Conservation (phyloP, 2,797 vertebrate genomes). For the Rhincodon typus region DNA sequence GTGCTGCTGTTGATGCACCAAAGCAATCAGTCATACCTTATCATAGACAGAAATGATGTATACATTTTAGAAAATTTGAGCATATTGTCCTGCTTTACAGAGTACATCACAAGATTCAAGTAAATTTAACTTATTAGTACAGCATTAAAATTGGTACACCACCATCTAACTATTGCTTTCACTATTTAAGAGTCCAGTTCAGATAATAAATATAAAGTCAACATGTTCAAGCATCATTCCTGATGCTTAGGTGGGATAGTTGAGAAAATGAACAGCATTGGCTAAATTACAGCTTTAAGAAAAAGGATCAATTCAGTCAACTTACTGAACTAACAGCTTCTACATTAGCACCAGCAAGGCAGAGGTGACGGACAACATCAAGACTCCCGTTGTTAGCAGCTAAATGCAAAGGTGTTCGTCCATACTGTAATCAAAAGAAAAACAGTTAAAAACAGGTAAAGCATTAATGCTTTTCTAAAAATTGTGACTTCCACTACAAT, state of each 20-base stretch:
- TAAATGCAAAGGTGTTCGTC: conserved; percentile 83
- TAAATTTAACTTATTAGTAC: background rate
- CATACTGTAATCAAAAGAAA: conserved; percentile 59
- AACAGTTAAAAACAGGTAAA: background rate
- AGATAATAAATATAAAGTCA: background rate
- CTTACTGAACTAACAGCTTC: conserved; percentile 81
- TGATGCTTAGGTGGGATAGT: background rate
- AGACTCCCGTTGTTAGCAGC: conserved; percentile 85
- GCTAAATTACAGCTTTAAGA: background rate
- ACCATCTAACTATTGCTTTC: background rate
- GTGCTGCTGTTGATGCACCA: background rate
- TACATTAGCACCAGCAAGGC: conserved; percentile 77
- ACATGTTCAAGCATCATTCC: background rate
- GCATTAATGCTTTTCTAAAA: background rate
- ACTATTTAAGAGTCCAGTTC: background rate
- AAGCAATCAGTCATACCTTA: background rate
- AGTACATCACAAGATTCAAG: background rate
- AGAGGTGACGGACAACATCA: conserved; percentile 86
- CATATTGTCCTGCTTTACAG: background rate
- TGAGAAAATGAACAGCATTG: background rate
- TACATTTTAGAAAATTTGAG: background rate
- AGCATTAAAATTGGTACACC: background rate
- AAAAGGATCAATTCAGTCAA: conserved; percentile 40
- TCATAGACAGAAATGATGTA: background rate
- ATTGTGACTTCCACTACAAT: background rate